These are phyloP conservation scores for Entomobrya proxima DNA, from an alignment of 2,888 invertebrate species.

Conservation along the genomic window DNA sequence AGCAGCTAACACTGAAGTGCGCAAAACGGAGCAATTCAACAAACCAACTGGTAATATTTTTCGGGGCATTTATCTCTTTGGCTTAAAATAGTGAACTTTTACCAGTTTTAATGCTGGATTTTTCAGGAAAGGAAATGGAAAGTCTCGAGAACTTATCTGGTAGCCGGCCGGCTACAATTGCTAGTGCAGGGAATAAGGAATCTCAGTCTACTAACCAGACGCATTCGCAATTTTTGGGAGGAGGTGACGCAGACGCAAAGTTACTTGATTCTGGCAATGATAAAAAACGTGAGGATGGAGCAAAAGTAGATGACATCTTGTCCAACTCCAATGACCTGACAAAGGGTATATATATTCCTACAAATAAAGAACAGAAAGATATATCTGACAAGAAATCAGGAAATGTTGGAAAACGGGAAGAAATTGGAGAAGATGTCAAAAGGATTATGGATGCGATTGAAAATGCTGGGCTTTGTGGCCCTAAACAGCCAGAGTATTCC, in stretches of 20 bases:
- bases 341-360: background rate
- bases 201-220: background rate
- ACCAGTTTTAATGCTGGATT: background rate
- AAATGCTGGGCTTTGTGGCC: slow-evolving; percentile 58
- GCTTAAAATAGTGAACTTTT: background rate
- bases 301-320: background rate
- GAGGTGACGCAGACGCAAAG: background rate
- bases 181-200: background rate
- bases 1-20: background rate
- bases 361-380: background rate
- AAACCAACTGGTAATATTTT: background rate
- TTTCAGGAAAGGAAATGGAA: slow-evolving; percentile 44
- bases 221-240: background rate
- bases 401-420: slow-evolving; percentile 25
- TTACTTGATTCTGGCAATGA: background rate
- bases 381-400: background rate
- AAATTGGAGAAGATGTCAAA: slow-evolving; percentile 59
- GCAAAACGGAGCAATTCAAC: slow-evolving; percentile 4
- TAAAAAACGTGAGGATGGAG: background rate
- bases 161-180: background rate
- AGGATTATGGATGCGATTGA: slow-evolving; percentile 51
- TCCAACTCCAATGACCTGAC: background rate
- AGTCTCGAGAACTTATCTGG: background rate
- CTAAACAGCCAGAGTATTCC: background rate
- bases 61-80: background rate